These are phyloP conservation scores for Falco columbarius DNA, from an alignment of 2,797 vertebrate species.

Conservation along the genomic window DNA sequence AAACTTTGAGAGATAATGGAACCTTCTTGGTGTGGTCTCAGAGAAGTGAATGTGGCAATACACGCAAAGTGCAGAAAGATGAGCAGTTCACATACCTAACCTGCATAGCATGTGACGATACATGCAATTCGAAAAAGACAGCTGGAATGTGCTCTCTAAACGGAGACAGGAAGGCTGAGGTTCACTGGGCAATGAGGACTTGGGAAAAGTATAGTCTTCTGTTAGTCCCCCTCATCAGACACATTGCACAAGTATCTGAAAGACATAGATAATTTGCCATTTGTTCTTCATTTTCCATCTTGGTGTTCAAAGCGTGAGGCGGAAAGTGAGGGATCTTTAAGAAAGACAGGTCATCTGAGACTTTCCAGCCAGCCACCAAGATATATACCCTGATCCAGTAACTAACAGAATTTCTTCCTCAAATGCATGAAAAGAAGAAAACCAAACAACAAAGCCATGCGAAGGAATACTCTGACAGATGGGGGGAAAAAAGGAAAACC, in stretches of 20 bases:
- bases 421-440: background rate
- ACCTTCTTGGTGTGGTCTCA: background rate
- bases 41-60: background rate
- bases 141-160: background rate
- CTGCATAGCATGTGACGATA: background rate
- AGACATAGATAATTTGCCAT: background rate
- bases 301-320: background rate
- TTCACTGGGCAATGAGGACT: background rate
- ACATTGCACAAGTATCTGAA: background rate
- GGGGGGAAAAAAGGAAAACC: background rate
- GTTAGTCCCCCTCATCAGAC: background rate
- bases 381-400: background rate
- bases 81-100: background rate
- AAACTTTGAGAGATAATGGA: constrained; percentile 7
- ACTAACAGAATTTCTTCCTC: background rate
- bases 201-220: background rate
- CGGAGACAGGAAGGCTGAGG: background rate
- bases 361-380: background rate
- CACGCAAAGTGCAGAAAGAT: background rate
- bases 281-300: background rate
- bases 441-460: background rate
- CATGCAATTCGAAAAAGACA: background rate
- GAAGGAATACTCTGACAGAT: background rate
- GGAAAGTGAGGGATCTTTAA: background rate
- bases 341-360: background rate